Conservation (phyloP, 1,140 invertebrate genomes). For the Heliconius hermathena region DNA sequence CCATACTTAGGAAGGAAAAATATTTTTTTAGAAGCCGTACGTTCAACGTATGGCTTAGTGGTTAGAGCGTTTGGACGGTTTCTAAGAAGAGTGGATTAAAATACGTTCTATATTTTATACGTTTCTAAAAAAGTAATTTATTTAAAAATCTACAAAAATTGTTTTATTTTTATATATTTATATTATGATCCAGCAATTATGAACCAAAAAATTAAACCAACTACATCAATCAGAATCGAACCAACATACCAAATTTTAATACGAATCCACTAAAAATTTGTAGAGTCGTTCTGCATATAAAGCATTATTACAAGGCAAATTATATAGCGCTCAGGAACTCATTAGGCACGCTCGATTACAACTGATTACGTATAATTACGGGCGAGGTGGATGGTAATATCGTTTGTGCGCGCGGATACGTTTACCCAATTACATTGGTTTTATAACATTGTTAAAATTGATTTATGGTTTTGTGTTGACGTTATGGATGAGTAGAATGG, state of each 20-base stretch:
- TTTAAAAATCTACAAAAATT: too few species aligned
- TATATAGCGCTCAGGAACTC: constrained; percentile 47
- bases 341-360: constrained; percentile 45
- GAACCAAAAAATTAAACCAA: neutral
- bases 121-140: too few species aligned
- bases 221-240: neutral
- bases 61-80: too few species aligned
- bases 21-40: too few species aligned
- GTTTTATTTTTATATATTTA: too few species aligned
- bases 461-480: constrained; percentile 6
- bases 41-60: too few species aligned
- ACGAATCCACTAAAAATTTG: constrained; percentile 2
- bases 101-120: too few species aligned
- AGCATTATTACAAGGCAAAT: constrained; percentile 41
- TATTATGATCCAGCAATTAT: too few species aligned
- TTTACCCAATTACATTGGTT: constrained; percentile 38
- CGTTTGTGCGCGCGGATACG: constrained; percentile 35
- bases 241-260: neutral
- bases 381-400: constrained; percentile 39
- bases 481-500: neutral
- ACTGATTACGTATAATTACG: constrained; percentile 41
- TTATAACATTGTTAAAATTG: constrained; percentile 32
- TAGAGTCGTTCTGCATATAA: constrained; percentile 3
- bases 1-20: too few species aligned
- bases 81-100: too few species aligned